Evolutionary conservation across 2,113 vertebrate genomes (phyloP).

Genomic region (Tyto alba): DNA sequence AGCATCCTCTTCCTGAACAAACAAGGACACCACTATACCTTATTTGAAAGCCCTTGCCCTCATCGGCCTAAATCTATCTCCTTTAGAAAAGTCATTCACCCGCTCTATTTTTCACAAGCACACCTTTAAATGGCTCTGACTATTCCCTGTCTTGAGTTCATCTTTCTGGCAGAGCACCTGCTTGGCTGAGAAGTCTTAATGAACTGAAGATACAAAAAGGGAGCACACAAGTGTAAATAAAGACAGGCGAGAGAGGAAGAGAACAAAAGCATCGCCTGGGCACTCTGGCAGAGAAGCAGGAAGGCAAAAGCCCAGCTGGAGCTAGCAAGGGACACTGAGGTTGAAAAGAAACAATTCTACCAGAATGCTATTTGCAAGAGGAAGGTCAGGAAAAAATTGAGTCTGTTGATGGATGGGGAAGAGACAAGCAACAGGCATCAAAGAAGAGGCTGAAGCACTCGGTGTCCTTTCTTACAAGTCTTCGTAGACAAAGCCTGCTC

Average conservation of each 20-base stretch:
- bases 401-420: neutral
- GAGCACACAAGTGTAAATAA: slow-evolving; percentile 14
- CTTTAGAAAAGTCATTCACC: neutral
- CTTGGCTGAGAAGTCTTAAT: slow-evolving; percentile 13
- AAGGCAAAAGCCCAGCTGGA: slow-evolving; percentile 2
- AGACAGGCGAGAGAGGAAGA: neutral
- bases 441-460: neutral
- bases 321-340: neutral
- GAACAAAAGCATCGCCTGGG: neutral
- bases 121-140: neutral
- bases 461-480: neutral
- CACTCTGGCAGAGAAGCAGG: neutral
- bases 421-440: neutral
- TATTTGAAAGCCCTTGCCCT: neutral
- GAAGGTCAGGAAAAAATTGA: neutral
- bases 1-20: neutral
- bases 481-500: neutral
- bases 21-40: neutral
- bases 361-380: neutral
- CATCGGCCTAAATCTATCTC: neutral
- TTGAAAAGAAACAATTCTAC: slow-evolving; percentile 22
- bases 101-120: neutral
- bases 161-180: neutral
- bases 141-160: neutral
- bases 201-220: slow-evolving; percentile 21